Evolutionary conservation across 2,113 vertebrate genomes (phyloP), one percentile per base, ranked within the genome.

Genomic region (Protobothrops mucrosquamatus): DNA sequence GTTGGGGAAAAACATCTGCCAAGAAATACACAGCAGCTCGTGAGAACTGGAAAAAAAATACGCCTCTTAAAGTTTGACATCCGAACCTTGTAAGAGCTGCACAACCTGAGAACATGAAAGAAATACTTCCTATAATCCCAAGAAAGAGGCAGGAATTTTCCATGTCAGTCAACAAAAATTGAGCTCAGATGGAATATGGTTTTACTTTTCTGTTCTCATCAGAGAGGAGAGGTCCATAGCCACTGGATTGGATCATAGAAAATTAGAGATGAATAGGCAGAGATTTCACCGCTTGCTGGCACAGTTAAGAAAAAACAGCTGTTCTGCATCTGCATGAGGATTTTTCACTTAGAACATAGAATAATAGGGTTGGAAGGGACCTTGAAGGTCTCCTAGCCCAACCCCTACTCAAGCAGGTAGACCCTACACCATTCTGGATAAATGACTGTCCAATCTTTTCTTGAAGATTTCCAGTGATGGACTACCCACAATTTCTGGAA

Each of bases 301-400:
- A 8, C 15, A 34, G n/a, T 34, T 74, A 39, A 81, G n/a, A 20
- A 81, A 74, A 81, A 39, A 39, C n/a, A 81, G 34, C 5, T 81
- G 69, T 20, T 81, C 26, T 61, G 24, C 59, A 61, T 12, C n/a
- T 81, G 15, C 34, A 8, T 39, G 69, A 81, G 69, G 34, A 81
- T 87, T 4, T 87, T 18, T 9, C 56, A 95, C 99, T 98, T 94
- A 99, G 61, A 64, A n/a, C 61, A 64, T 48, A 48, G 46, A 48
- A 48, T 29, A 64, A 64, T 64, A n/a, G 61, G 26, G 26, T 64
- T 64, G 26, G 26, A 1, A 15, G 20, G 46, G 46, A 48, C 4
- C 56, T 57, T 57, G 56, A 23, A 61, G 23, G 8, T 59, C 8
- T 59, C 24, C 57, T 61, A 26, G 57, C 3, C 24, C 1, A 59